Evolutionary conservation across 1,140 invertebrate genomes (phyloP), one percentile per base, ranked within the genome.

Genomic region (Episyrphus balteatus): DNA sequence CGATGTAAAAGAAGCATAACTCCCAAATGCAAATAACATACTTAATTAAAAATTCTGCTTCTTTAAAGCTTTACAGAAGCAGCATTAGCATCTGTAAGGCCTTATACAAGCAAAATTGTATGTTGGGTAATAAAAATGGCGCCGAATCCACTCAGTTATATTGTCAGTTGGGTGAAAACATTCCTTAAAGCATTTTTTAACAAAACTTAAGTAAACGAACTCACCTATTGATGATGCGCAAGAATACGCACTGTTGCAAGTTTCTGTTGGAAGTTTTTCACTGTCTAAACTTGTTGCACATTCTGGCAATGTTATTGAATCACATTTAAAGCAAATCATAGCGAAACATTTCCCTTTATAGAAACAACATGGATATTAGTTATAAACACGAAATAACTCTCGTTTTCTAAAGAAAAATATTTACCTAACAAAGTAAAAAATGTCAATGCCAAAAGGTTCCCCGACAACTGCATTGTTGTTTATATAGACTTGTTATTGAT

Each of bases 261-360:
- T 52, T 5, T 54, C 46, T 17, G 46, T 63, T 30, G 61, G 61
- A 31, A 63, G 19, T 12, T 50, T 19, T 17, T 53, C 61, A 43
- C 61, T 55, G 37, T 59, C 54, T 11, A 63, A 44, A 13, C 58
- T 63, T 49, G 59, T 62, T 26, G 61, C 59, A 46, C 61, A 63
- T 44, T 56, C 57, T 31, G 55, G 53, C 42, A 59, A 32, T 5
- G 57, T 51, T 34, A 63, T 55, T n/a, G 61, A 63, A 48, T 63
- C 61, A 48, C 61, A 63, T 43, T 56, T 56, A 44, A 61, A 63
- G 49, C 61, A 63, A 15, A 61, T 52, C 52, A 63, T 63, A 17
- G 49, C 13, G 15, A 31, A 26, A 26, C 3, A 26, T 26, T 26
- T 26, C 3, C 21, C 21, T 26, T 3, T 26, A n/a, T 26, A 5